phyloP scores from a whole-genome alignment of 1,140 invertebrate genomes.

The Saccostrea glomerata region DNA sequence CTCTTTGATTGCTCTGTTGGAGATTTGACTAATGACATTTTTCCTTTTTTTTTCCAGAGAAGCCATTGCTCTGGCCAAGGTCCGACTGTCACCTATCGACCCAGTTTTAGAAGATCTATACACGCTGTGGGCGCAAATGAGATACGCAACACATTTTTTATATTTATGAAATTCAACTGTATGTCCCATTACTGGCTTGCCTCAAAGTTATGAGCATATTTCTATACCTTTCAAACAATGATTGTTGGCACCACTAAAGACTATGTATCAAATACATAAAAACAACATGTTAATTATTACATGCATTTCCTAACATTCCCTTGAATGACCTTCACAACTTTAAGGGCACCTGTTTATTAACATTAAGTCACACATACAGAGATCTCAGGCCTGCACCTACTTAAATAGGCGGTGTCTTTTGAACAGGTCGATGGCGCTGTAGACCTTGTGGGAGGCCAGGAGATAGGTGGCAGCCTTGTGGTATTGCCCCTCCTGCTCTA shows the following conservation, averaged over 20 bases:
- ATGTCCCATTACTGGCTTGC: neutral
- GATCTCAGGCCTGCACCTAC: constrained; percentile 61
- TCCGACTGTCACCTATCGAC: constrained; percentile 81
- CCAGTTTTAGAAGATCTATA: constrained; percentile 80
- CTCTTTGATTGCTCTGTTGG: constrained; percentile 15
- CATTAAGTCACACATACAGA: neutral
- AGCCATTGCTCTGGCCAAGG: constrained; percentile 83
- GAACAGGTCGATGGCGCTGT: constrained; percentile 83
- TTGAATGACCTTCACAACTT: neutral
- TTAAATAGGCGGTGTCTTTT: constrained; percentile 80
- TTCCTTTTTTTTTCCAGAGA: constrained; percentile 78
- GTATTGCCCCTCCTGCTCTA: constrained; percentile 80
- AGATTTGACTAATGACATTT: constrained; percentile 25
- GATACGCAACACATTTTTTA: neutral
- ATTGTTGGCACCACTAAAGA: too few species aligned
- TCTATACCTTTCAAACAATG: too few species aligned
- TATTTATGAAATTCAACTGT: neutral
- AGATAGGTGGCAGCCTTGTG: constrained; percentile 84
- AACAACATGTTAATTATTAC: too few species aligned
- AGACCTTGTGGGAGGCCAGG: constrained; percentile 83
- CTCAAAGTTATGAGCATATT: too few species aligned
- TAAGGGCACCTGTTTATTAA: neutral
- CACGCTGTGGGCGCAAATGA: constrained; percentile 78
- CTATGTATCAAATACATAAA: too few species aligned
- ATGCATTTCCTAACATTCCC: neutral